phyloP scores from a whole-genome alignment of 2,113 vertebrate species.

The Chloropsis hardwickii region DNA sequence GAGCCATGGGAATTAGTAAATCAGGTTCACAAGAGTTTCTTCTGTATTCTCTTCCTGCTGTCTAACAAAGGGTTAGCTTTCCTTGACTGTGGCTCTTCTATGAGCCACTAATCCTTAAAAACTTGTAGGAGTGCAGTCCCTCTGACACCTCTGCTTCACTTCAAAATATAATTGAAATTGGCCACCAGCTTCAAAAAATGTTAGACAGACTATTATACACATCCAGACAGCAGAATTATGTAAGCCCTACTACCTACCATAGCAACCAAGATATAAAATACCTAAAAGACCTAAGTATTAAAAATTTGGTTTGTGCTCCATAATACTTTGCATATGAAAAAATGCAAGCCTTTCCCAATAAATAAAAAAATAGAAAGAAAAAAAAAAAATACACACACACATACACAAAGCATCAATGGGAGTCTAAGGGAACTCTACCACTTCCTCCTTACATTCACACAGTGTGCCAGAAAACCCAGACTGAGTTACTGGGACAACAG shows the following conservation, averaged over 20 bases:
- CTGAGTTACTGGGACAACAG: neutral
- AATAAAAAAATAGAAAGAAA: too few species aligned
- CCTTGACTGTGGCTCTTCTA: neutral
- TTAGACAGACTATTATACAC: neutral
- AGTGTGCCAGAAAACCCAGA: neutral
- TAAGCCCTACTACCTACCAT: neutral
- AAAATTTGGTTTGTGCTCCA: neutral
- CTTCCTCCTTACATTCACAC: neutral
- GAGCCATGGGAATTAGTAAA: neutral
- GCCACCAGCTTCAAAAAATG: neutral
- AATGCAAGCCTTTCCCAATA: neutral
- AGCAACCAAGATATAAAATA: neutral
- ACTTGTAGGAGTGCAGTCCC: neutral
- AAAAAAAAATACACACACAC: rapidly evolving
- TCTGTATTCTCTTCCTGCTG: neutral
- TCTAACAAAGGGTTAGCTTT: neutral
- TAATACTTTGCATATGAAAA: neutral
- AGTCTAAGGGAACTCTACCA: neutral
- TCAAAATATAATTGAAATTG: neutral
- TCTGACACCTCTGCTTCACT: neutral
- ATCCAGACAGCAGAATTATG: neutral
- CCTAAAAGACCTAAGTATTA: neutral
- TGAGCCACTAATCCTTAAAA: neutral
- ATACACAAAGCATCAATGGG: neutral
- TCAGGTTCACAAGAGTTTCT: neutral